Conservation (phyloP, 1,140 invertebrate genomes). For the Carposina sasakii region DNA sequence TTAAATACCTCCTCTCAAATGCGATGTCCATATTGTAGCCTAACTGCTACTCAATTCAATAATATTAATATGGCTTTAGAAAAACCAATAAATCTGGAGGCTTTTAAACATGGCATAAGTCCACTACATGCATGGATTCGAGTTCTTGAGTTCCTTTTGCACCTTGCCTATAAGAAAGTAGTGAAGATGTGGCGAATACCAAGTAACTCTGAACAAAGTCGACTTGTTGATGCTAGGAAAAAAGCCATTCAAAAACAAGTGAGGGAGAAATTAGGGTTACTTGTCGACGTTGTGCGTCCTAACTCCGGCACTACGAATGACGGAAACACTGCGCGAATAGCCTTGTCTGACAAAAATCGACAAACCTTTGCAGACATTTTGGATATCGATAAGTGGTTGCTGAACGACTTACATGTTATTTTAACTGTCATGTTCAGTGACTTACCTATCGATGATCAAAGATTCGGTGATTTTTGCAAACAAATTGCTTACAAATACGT, state of each 20-base stretch:
- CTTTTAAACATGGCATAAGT: constrained; percentile 1
- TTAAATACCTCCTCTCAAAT: not conserved
- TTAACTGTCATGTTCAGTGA: not conserved
- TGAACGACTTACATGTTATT: constrained; percentile 1
- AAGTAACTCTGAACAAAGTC: not conserved
- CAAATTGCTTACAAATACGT: constrained; percentile 5
- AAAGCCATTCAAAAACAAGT: constrained; percentile 3
- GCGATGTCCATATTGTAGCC: constrained; percentile 7
- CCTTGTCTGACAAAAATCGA: constrained; percentile 6
- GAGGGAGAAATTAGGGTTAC: not conserved
- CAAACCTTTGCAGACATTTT: constrained; percentile 3
- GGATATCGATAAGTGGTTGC: constrained; percentile 4
- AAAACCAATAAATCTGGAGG: not conserved
- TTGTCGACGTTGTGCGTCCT: constrained; percentile 7
- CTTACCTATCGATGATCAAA: not conserved
- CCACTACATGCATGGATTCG: constrained; percentile 9
- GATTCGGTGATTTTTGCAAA: constrained; percentile 6
- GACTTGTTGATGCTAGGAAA: not conserved
- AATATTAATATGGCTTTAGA: not conserved
- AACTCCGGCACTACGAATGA: constrained; percentile 8
- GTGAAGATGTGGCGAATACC: not conserved
- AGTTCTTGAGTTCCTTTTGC: constrained; percentile 4
- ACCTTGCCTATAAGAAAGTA: constrained; percentile 7
- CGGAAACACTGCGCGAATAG: constrained; percentile 8
- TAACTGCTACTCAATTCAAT: constrained; percentile 1